These are phyloP conservation scores for Rhagoletis zephyria DNA, from an alignment of 1,140 invertebrate species.

Conservation along the genomic window DNA sequence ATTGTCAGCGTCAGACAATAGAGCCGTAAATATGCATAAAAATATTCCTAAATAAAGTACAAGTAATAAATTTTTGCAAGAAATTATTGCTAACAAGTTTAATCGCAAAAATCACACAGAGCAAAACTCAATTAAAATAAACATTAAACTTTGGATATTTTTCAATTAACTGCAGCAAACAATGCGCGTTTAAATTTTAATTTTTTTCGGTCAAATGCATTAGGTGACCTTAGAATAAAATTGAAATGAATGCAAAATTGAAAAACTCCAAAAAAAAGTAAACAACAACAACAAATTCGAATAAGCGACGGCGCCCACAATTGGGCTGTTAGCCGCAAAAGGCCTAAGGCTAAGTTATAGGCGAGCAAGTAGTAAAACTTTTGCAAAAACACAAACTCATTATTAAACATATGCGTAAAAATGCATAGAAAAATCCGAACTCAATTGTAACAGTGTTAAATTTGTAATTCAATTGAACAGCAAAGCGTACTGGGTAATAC, in stretches of 20 bases:
- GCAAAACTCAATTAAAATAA: not conserved
- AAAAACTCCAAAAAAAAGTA: not conserved
- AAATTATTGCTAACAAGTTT: not conserved
- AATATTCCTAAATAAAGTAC: not conserved
- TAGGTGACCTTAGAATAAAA: conserved; percentile 42
- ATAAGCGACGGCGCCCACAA: not conserved
- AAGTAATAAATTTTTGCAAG: not conserved
- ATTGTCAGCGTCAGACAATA: not conserved
- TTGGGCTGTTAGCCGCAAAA: not conserved
- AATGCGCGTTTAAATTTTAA: conserved; percentile 31
- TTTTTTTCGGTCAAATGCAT: conserved; percentile 43
- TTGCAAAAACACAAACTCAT: not conserved
- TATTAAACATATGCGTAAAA: not conserved
- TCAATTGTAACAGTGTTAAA: not conserved
- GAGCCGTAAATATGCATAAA: not conserved
- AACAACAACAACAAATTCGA: not conserved
- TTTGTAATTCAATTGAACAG: not conserved
- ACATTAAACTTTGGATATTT: not conserved
- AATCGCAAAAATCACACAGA: conserved; percentile 9
- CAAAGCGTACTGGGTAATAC: not conserved
- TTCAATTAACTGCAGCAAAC: conserved; percentile 20
- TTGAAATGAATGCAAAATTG: conserved; percentile 25
- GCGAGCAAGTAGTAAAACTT: not conserved
- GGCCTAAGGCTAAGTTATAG: conserved; percentile 25
- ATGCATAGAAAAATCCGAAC: not conserved